Evolutionary conservation across 1,140 invertebrate genomes (phyloP).

Genomic region (Drosophila erecta): DNA sequence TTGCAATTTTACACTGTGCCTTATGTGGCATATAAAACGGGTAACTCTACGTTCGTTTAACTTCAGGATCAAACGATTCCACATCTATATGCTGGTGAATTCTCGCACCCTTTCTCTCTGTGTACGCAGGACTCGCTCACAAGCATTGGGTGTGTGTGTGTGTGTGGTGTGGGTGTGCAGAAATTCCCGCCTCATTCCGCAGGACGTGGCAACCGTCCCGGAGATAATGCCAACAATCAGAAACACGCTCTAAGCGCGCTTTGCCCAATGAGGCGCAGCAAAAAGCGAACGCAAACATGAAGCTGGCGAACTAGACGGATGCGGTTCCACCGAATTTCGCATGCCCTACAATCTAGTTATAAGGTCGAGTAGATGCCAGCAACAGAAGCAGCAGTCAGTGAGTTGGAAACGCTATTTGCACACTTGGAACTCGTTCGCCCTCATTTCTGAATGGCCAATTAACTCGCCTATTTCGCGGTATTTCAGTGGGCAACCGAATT

Average conservation of each 20-base stretch:
- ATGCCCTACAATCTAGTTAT: neutral
- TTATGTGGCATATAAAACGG: no score
- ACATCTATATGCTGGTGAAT: no score
- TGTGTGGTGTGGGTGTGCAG: neutral
- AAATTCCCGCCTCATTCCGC: neutral
- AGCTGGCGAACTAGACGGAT: neutral
- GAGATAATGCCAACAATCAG: conserved; percentile 50
- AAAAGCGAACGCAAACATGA: conserved; percentile 23
- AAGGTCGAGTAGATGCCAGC: neutral
- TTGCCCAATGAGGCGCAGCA: conserved; percentile 45
- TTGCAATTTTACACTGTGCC: no score
- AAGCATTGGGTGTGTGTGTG: no score
- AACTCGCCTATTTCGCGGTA: conserved; percentile 20
- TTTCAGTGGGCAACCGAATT: conserved; percentile 37
- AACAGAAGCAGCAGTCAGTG: no score
- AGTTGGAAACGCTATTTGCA: no score
- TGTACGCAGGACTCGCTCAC: conserved; percentile 2
- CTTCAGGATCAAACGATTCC: neutral
- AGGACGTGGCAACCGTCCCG: neutral
- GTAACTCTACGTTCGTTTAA: neutral
- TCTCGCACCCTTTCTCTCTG: neutral
- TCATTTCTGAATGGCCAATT: conserved; percentile 22
- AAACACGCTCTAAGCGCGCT: conserved; percentile 46
- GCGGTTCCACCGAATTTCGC: neutral
- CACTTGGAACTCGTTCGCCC: no score